Conservation (phyloP, 2,113 vertebrate genomes). For the Thamnaconus septentrionalis region DNA sequence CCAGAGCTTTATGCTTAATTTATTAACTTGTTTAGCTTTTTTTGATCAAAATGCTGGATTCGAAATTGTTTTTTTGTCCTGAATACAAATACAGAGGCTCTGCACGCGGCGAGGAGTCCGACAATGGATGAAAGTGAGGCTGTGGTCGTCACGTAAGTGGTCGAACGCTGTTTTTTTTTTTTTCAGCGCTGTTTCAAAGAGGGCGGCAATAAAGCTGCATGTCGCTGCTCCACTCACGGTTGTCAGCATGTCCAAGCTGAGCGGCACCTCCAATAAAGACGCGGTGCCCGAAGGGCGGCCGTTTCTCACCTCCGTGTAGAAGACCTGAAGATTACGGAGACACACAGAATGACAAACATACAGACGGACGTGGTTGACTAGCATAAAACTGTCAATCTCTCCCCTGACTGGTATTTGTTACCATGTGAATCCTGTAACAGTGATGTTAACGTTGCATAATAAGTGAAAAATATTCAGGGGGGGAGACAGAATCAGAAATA, state of each 20-base stretch:
- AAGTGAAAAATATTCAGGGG: conserved; percentile 15
- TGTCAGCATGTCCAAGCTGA: conserved; percentile 78
- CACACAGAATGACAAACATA: conserved; percentile 1
- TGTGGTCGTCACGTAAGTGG: not conserved
- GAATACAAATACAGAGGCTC: no score
- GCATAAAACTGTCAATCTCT: not conserved
- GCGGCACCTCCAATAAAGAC: conserved; percentile 75
- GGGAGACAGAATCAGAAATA: conserved; percentile 18
- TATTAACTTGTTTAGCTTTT: no score
- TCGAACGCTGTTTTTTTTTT: not conserved
- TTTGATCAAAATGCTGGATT: no score
- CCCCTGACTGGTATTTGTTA: not conserved
- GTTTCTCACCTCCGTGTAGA: conserved; percentile 83
- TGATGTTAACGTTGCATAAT: not conserved
- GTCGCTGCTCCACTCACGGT: conserved; percentile 75
- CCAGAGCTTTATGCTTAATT: no score
- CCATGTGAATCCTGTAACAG: not conserved
- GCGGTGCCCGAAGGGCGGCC: conserved; percentile 70
- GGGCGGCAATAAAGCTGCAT: not conserved
- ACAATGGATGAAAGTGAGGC: not conserved
- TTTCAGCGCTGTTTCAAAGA: not conserved
- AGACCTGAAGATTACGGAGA: conserved; percentile 77
- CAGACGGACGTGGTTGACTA: not conserved
- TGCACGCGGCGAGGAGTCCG: no score
- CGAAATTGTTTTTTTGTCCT: no score